Evolutionary conservation across 2,888 invertebrate species (phyloP).

Genomic region (Callosobruchus maculatus): DNA sequence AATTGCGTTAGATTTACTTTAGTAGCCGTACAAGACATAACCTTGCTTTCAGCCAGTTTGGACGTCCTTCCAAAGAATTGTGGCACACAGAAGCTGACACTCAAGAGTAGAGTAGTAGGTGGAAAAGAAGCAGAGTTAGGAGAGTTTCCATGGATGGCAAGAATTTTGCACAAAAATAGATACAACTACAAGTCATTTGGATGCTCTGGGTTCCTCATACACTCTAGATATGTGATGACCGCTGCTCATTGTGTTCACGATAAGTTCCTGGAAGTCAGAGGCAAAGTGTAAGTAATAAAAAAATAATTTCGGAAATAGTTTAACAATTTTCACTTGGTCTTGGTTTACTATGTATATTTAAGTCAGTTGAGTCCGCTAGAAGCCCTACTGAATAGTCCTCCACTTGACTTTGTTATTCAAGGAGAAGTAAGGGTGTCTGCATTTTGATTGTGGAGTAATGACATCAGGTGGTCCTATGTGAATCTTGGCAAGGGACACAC

Average conservation of each 20-base stretch:
- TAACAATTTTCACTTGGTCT: too few relatives aligned
- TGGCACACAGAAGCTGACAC: constrained; percentile 34
- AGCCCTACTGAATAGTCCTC: too few relatives aligned
- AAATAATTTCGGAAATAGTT: too few relatives aligned
- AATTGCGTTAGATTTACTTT: too few relatives aligned
- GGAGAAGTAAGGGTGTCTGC: too few relatives aligned
- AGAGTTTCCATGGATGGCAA: constrained; percentile 56
- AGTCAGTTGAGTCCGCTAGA: too few relatives aligned
- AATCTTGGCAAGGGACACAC: too few relatives aligned
- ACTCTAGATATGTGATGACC: constrained; percentile 53
- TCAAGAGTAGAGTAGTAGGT: constrained; percentile 41
- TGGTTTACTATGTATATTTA: too few relatives aligned
- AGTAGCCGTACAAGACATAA: too few relatives aligned
- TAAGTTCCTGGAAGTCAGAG: constrained; percentile 18
- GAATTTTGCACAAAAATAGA: constrained; percentile 49
- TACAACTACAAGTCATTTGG: constrained; percentile 35
- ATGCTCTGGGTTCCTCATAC: constrained; percentile 55
- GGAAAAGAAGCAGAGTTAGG: constrained; percentile 49
- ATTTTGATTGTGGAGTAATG: too few relatives aligned
- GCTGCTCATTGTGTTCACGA: constrained; percentile 53
- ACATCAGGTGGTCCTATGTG: too few relatives aligned
- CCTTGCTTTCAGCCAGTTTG: neutral
- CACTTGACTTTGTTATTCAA: too few relatives aligned
- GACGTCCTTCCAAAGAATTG: constrained; percentile 37
- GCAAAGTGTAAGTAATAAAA: constrained; percentile 26